Conservation (phyloP, 2,797 vertebrate genomes). For the Vultur gryphus region DNA sequence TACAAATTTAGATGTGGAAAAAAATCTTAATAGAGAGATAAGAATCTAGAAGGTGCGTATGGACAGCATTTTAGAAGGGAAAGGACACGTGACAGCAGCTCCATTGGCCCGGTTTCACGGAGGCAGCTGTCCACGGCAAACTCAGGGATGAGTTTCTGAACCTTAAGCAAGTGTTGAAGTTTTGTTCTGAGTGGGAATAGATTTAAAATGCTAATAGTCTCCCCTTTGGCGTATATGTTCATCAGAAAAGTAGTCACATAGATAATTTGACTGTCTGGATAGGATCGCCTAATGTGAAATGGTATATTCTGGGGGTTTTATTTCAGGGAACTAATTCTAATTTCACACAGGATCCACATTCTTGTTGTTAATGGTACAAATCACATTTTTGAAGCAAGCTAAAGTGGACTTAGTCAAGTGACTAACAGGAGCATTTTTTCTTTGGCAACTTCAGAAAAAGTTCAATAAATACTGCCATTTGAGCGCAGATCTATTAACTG, state of each 20-base stretch:
- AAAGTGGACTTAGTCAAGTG: not conserved
- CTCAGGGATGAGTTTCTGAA: not conserved
- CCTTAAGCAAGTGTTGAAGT: not conserved
- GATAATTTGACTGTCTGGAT: not conserved
- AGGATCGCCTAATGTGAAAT: not conserved
- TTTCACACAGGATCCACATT: not conserved
- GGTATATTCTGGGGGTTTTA: not conserved
- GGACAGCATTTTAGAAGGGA: not conserved
- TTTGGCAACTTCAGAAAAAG: not conserved
- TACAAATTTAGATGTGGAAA: not conserved
- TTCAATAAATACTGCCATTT: not conserved
- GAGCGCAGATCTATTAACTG: not conserved
- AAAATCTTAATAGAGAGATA: not conserved
- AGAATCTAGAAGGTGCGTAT: not conserved
- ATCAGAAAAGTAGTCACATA: not conserved
- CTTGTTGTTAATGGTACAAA: not conserved
- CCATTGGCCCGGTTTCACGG: rapidly evolving
- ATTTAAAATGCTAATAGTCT: not conserved
- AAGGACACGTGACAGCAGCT: not conserved
- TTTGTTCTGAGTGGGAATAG: not conserved
- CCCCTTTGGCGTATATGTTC: not conserved
- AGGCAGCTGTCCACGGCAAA: not conserved
- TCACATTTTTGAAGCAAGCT: not conserved
- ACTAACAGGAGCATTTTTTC: not conserved
- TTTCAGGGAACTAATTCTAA: not conserved